Conservation (phyloP, 2,113 vertebrate species). For the Laticauda laticaudata region DNA sequence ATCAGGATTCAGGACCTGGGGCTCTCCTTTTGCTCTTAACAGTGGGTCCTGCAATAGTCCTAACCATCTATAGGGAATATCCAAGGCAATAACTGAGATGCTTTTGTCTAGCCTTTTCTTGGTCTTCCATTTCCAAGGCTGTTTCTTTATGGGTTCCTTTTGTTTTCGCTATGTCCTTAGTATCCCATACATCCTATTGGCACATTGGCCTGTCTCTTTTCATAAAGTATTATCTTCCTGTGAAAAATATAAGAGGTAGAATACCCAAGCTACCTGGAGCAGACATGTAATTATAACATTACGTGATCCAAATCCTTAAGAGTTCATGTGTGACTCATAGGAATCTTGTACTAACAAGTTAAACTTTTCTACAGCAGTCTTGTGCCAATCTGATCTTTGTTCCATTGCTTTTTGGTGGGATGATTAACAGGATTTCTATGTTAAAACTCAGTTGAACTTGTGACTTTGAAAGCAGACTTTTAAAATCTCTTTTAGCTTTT, state of each 20-base stretch:
- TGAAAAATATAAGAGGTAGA: background rate
- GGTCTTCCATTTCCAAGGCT: background rate
- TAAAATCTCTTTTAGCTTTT: background rate
- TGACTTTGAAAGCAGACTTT: background rate
- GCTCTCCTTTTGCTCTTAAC: background rate
- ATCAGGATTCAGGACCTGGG: background rate
- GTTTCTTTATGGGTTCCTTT: background rate
- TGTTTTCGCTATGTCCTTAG: too few relatives aligned
- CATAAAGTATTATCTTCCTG: too few relatives aligned
- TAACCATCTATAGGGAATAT: background rate
- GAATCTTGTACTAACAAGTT: conserved; percentile 58
- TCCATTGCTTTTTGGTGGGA: background rate
- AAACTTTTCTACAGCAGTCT: conserved; percentile 2
- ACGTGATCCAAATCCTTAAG: conserved; percentile 29
- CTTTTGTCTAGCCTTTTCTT: background rate
- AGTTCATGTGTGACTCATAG: conserved; percentile 54
- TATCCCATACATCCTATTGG: background rate
- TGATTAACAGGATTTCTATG: background rate
- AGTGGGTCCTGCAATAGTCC: background rate
- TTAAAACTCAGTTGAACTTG: background rate
- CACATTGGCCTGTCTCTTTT: background rate
- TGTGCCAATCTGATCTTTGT: background rate
- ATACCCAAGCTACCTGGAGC: background rate
- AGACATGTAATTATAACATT: background rate
- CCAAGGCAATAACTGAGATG: background rate